Evolutionary conservation across 1,140 invertebrate genomes (phyloP).

Genomic region (Aphelinus atriplicis): DNA sequence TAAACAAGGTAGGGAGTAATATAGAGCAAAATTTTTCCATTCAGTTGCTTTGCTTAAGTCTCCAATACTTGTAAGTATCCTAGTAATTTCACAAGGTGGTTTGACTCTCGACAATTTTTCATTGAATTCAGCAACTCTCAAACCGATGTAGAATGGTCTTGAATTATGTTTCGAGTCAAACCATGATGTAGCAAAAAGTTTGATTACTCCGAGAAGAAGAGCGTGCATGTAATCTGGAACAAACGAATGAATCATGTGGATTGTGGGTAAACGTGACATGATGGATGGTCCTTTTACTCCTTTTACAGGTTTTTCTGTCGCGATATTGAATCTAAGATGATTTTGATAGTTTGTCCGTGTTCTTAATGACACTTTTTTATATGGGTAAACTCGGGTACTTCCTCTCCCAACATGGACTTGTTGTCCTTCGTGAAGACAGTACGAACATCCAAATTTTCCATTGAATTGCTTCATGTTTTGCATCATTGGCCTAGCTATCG

Average conservation of each 20-base stretch:
- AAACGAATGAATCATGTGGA: constrained; percentile 5
- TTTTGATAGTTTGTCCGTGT: not conserved
- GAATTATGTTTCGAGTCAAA: constrained; percentile 6
- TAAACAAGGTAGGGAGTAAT: constrained; percentile 20
- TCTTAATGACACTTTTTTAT: not conserved
- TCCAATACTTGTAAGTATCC: too few species aligned
- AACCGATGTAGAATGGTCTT: not conserved
- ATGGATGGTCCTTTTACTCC: constrained; percentile 11
- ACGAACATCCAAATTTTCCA: constrained; percentile 1
- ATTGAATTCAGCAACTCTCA: not conserved
- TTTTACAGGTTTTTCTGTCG: not conserved
- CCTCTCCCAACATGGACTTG: not conserved
- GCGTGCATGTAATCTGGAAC: constrained; percentile 15
- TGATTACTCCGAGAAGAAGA: not conserved
- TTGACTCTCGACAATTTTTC: not conserved
- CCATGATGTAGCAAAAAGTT: not conserved
- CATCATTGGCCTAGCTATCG: not conserved
- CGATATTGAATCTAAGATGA: not conserved
- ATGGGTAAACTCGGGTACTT: not conserved
- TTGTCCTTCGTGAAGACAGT: constrained; percentile 2
- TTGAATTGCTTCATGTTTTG: constrained; percentile 12
- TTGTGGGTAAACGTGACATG: not conserved
- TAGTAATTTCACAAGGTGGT: constrained; percentile 16
- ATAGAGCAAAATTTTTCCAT: too few species aligned
- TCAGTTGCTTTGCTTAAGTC: too few species aligned